Base-by-base conservation (phyloP, 1,140 invertebrate genomes). In the Drosophila funebris region DNA sequence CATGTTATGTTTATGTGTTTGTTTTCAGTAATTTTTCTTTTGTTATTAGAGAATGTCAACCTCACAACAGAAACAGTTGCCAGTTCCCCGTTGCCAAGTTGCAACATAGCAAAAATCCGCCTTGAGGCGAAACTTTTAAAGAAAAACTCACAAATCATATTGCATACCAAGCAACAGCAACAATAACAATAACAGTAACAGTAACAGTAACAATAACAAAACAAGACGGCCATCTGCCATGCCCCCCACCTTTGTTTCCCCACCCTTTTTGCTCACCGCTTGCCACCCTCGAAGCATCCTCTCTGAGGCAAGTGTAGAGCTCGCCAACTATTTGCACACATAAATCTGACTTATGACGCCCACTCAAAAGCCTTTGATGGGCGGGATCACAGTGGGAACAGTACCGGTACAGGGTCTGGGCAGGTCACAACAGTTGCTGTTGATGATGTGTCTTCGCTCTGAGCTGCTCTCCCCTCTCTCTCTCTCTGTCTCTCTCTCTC, bases 331-430 rank as follows among this genome's bases (percentile, higher is more conserved):
- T 87, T 87, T 88, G 78, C 83, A 87, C 83, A 82, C 82, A 87
- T 87, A 87, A 87, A 87, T 87, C 71, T 87, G 83, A 88, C 75
- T 88, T 88, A 87, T 82, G 83, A 74, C 78, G 79, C 73, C 77
- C 79, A 68, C 81, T 64, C 53, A 44, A 16, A 56, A 50, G 67
- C 60, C 8, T 57, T 50, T 36, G 14, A 29, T 36, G 46, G 57
- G 57, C 57, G 57, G 57, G 14, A 14, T 46, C 8, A 41, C 43
- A 5, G 4, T 56, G 53, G 37, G 14, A 14, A 39, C 16, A 11
- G 41, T 31, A 43, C 39, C 41, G 43, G 13, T 29, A 48, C 43
- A 60, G 36, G 44, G 27, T n/a, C 27, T 60, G 27, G 63, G 24
- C 43, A 41, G 56, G 44, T 63, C 67, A 54, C 22, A 24, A 11